Evolutionary conservation across 2,113 vertebrate genomes (phyloP).

Genomic region (Halcyon senegalensis): DNA sequence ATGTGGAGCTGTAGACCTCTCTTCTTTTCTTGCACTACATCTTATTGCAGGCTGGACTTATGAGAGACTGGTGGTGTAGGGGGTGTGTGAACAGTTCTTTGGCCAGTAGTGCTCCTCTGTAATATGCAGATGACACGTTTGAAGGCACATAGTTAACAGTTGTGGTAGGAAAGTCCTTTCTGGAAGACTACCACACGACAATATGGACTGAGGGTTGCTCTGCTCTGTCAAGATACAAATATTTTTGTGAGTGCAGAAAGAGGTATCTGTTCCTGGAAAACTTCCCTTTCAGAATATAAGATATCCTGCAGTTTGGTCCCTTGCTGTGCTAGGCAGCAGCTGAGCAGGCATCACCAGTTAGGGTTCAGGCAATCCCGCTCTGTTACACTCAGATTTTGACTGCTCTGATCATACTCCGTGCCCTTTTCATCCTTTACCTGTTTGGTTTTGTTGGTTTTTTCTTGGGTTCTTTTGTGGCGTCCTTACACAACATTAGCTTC

Average conservation of each 20-base stretch:
- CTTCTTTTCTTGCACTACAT: not conserved
- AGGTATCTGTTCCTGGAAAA: not conserved
- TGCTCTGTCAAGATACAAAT: no score
- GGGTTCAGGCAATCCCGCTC: not conserved
- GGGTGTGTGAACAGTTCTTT: not conserved
- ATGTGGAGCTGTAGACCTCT: not conserved
- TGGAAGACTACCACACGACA: not conserved
- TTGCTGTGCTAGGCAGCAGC: not conserved
- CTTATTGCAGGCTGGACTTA: no score
- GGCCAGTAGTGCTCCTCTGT: not conserved
- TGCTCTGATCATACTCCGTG: not conserved
- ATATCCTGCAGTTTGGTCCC: not conserved
- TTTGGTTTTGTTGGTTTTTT: not conserved
- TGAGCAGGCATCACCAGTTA: not conserved
- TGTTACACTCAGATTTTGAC: not conserved
- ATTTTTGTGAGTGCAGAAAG: not conserved
- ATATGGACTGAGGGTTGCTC: not conserved
- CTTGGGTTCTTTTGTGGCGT: not conserved
- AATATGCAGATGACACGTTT: fast-evolving
- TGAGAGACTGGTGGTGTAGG: not conserved
- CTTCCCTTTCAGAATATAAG: not conserved
- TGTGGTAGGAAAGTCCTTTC: not conserved
- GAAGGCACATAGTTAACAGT: not conserved
- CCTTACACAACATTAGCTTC: not conserved
- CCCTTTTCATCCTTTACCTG: not conserved